Base-by-base conservation (phyloP, 1,140 invertebrate genomes). In the Drosophila asahinai region DNA sequence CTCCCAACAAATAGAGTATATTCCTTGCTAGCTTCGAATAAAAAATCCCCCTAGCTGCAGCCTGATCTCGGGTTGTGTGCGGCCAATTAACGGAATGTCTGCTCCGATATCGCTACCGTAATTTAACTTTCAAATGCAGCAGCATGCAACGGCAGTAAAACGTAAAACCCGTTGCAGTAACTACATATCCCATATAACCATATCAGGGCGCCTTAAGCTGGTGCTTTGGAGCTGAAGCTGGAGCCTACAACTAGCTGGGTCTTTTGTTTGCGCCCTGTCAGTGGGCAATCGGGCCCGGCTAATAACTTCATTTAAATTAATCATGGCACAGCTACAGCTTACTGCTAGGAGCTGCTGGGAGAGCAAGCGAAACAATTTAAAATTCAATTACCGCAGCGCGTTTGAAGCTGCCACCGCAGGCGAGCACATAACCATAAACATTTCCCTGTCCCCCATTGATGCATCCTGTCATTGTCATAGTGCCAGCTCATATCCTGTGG, bases 241-340 rank as follows among this genome's bases (percentile, higher is more conserved):
- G 36, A 19, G 43, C 22, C 51, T 17, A 55, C 7, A 55, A 51
- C 77, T 55, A 64, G 66, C 58, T 43, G 66, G 74, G 71, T 81
- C 78, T 87, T 87, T 83, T 83, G 81, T 89, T 81, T 81, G 55
- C 62, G 80, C 80, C 84, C 84, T 81, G 81, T 80, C 83, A 70
- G 40, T 60, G 70, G 66, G 57, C 72, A 75, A 68, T 77, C 70
- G 62, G 40, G 45, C 12, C 36, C 27, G 70, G 54, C 81, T 89
- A 89, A 89, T 89, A 84, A 89, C 84, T 89, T 90, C 77, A 87
- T 87, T 90, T 89, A 77, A 89, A 90, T 90, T 84, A 86, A 89
- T 89, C 84, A 81, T 52, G 67, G 22, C 59, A 68, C 64, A 25
- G 36, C 54, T 38, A n/a, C 81, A 52, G 67, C 30, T 52, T 25